Evolutionary conservation across 92 coral and sea anemone species (phyloP).

Genomic region (Meandrina meandrites): DNA sequence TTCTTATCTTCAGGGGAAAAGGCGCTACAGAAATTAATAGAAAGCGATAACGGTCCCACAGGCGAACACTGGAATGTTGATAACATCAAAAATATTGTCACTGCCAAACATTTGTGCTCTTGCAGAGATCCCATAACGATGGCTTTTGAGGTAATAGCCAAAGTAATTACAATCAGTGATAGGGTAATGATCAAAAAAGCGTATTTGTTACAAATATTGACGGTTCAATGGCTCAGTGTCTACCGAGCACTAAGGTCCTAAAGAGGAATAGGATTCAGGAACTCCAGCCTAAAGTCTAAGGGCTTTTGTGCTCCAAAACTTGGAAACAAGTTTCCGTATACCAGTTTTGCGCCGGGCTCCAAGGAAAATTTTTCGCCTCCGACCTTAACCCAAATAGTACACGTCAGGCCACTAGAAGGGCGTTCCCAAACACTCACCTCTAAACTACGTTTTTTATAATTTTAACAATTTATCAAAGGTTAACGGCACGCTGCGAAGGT

Average conservation of each 20-base stretch:
- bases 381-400: no score
- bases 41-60: background rate
- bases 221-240: no score
- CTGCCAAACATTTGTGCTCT: conserved; percentile 8
- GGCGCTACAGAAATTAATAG: background rate
- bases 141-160: background rate
- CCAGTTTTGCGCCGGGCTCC: no score
- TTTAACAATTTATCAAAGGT: conserved; percentile 1
- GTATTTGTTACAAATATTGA: background rate
- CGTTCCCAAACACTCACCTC: no score
- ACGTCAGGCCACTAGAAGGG: no score
- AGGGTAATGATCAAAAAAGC: background rate
- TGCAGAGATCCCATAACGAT: background rate
- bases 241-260: no score
- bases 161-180: background rate
- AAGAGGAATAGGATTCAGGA: no score
- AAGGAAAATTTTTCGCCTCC: no score
- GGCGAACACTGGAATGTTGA: conserved; percentile 1
- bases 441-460: background rate
- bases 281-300: no score
- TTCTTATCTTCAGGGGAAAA: background rate
- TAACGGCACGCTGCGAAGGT: background rate
- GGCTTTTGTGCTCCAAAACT: no score
- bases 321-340: no score
- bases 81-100: background rate